These are phyloP conservation scores for Heterochromis multidens DNA, from an alignment of 2,113 vertebrate genomes.

Conservation along the genomic window DNA sequence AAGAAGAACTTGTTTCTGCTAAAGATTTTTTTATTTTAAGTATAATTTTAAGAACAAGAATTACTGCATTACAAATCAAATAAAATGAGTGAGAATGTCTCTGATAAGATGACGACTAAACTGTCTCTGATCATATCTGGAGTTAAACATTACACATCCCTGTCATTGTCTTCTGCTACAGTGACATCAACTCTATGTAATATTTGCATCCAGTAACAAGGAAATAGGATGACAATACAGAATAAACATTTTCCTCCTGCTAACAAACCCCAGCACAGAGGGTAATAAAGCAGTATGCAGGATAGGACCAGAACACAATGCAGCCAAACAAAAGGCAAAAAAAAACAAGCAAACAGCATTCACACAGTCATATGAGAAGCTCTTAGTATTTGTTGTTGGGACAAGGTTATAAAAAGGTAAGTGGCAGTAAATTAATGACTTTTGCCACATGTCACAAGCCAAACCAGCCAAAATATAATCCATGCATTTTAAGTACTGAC, in stretches of 20 bases:
- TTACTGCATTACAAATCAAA: neutral
- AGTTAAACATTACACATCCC: neutral
- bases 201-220: constrained; percentile 23
- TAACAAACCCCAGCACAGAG: constrained; percentile 4
- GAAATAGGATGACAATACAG: constrained; percentile 22
- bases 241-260: constrained; percentile 37
- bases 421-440: neutral
- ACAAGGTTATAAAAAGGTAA: constrained; percentile 5
- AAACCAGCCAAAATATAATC: neutral
- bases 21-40: neutral
- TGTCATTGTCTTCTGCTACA: neutral
- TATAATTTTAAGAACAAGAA: neutral
- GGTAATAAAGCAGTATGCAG: constrained; percentile 29
- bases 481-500: neutral
- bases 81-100: neutral
- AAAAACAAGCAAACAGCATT: constrained; percentile 44
- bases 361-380: constrained; percentile 39
- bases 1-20: neutral
- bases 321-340: constrained; percentile 50
- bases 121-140: neutral
- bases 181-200: neutral
- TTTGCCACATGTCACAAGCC: neutral
- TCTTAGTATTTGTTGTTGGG: constrained; percentile 10
- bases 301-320: constrained; percentile 47
- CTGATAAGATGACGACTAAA: neutral